Percentiles rank a stretch among this genome's conserved stretches.
These are phyloP conservation scores for Rhynchophorus ferrugineus DNA, from an alignment of 1,140 invertebrate species.

Conservation along the genomic window DNA sequence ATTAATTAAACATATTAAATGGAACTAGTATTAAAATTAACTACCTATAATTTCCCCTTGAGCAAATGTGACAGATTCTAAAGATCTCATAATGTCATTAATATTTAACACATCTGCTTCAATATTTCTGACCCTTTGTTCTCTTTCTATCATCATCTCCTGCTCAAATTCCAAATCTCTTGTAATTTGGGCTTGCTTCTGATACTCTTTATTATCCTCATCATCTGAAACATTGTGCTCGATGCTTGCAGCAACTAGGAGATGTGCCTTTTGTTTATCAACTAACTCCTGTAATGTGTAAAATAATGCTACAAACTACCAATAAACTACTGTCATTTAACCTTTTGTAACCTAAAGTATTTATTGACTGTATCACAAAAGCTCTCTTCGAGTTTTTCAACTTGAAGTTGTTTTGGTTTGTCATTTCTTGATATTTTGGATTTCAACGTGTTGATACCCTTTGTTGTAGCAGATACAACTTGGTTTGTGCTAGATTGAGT, in stretches of 20 bases:
- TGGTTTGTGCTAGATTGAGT: conserved; percentile 72
- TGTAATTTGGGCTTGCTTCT: conserved; percentile 48
- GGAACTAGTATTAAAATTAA: conserved; percentile 25
- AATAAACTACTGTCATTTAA: too few species aligned
- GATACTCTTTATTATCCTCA: conserved; percentile 43
- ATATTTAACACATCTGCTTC: conserved; percentile 84
- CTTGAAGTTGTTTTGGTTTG: conserved; percentile 72
- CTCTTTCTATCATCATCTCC: conserved; percentile 64
- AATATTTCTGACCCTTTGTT: conserved; percentile 64
- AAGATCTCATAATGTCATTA: conserved; percentile 84
- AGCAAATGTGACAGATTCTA: conserved; percentile 71
- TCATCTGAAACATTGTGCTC: conserved; percentile 42
- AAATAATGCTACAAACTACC: too few species aligned
- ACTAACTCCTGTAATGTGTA: conserved; percentile 52
- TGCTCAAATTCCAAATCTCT: conserved; percentile 66
- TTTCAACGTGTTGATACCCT: conserved; percentile 62
- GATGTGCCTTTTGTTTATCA: conserved; percentile 67
- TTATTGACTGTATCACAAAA: conserved; percentile 71
- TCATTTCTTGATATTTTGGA: conserved; percentile 58
- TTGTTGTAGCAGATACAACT: conserved; percentile 63
- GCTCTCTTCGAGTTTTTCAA: conserved; percentile 71
- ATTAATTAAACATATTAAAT: too few species aligned
- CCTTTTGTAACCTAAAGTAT: conserved; percentile 73
- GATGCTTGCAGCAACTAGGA: conserved; percentile 46
- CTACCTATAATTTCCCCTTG: conserved; percentile 80